phyloP scores from a whole-genome alignment of 2,888 invertebrate species.

The Junonia oenone region DNA sequence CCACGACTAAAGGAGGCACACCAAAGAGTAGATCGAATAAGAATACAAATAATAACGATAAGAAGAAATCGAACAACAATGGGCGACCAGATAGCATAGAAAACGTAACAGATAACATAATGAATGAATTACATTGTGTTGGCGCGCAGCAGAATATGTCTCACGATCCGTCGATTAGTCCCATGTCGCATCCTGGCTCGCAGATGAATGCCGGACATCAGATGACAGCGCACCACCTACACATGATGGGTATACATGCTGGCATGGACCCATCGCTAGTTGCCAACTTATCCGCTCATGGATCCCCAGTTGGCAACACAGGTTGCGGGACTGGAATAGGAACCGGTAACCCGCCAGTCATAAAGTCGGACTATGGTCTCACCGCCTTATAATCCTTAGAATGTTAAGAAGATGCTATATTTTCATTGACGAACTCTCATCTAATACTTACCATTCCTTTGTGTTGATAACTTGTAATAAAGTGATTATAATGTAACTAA shows the following conservation, averaged over 20 bases:
- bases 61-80: slow-evolving; percentile 74
- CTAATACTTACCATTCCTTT: slow-evolving; percentile 73
- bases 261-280: slow-evolving; percentile 73
- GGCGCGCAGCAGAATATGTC: slow-evolving; percentile 71
- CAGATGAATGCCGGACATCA: slow-evolving; percentile 75
- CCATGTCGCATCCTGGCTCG: slow-evolving; percentile 67
- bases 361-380: slow-evolving; percentile 93
- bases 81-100: slow-evolving; percentile 82
- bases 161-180: slow-evolving; percentile 73
- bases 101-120: slow-evolving; percentile 81
- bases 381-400: slow-evolving; percentile 83
- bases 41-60: slow-evolving; percentile 77
- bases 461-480: slow-evolving; percentile 70
- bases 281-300: slow-evolving; percentile 71
- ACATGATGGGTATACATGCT: slow-evolving; percentile 71
- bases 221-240: slow-evolving; percentile 74
- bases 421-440: slow-evolving; percentile 59
- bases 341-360: slow-evolving; percentile 76
- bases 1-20: slow-evolving; percentile 76
- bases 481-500: slow-evolving; percentile 55
- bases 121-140: slow-evolving; percentile 80
- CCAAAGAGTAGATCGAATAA: slow-evolving; percentile 84
- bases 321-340: slow-evolving; percentile 67
- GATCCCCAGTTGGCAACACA: slow-evolving; percentile 76
- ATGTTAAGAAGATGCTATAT: slow-evolving; percentile 68